Conservation (phyloP, 2,797 vertebrate genomes). For the Gobio occitaniae region DNA sequence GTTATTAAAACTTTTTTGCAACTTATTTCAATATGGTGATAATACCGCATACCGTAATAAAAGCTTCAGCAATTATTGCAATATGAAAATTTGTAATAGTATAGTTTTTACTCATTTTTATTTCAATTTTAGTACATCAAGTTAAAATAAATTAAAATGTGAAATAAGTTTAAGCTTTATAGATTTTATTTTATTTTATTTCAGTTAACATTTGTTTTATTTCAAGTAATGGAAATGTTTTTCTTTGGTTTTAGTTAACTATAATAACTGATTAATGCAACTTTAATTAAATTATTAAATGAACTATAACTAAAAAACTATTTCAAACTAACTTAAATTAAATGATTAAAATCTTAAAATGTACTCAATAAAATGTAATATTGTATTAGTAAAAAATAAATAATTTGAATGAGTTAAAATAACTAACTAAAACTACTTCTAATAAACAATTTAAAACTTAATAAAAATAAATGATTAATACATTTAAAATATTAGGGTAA, state of each 20-base stretch:
- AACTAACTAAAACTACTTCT: background rate
- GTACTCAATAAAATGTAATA: background rate
- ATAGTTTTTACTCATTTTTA: background rate
- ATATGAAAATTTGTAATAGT: too few relatives aligned
- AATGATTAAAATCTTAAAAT: too few relatives aligned
- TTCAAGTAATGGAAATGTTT: background rate
- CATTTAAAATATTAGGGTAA: too few relatives aligned
- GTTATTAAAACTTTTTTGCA: too few relatives aligned
- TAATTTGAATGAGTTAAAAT: background rate
- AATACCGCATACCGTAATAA: too few relatives aligned
- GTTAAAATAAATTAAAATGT: background rate
- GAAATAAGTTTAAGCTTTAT: background rate
- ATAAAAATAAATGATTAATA: background rate
- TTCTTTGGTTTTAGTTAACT: background rate
- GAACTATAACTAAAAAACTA: background rate
- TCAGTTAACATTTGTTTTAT: background rate
- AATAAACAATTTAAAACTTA: background rate
- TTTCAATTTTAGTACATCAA: background rate
- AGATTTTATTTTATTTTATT: background rate
- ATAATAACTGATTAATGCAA: background rate
- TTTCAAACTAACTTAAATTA: background rate
- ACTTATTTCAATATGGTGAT: too few relatives aligned
- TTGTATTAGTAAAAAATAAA: background rate
- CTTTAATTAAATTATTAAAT: background rate
- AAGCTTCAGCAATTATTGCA: too few relatives aligned